Evolutionary conservation across 2,113 vertebrate species (phyloP), one percentile per base, ranked within the genome.

Genomic region (Thomomys bottae): DNA sequence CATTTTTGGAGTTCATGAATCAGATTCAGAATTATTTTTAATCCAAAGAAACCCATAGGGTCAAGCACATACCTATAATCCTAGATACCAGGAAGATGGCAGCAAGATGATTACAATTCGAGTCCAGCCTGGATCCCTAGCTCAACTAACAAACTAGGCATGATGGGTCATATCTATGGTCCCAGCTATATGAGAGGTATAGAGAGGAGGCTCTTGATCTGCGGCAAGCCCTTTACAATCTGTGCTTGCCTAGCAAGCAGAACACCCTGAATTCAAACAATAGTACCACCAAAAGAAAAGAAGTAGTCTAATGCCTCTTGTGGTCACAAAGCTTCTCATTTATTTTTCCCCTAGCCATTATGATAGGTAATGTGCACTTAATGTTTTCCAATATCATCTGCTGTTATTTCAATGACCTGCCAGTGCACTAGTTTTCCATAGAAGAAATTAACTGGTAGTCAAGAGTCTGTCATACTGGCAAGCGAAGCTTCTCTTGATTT

Each of bases 1-100:
- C 45, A 8, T 6, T 61, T 89, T 90, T 92, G 66, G 36, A n/a
- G 12, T 63, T 77, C 61, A 40, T 73, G n/a, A 89, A 77, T 88
- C 82, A 84, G 84, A 78, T 68, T 84, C 40, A 57, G 64, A 5
- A 70, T 72, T 40, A 66, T 89, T 92, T 79, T 38, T 28, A 86
- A 83, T 84, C 82, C 40, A 76, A 90, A 77, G 30, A 85, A 54
- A 15, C 49, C 49, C 49, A 18, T 54, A 54, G 49, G 45, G 49
- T 54, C 49, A 54, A 54, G 45, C 45, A 45, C 11, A 45, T 45
- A 45, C 6, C 45, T 45, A 45, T 45, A 45, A 54, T 54, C 49
- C 17, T 54, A 54, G 18, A 12, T 54, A 54, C 49, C 49, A 54
- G 49, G 12, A 54, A 49, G 45, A 12, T 49, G 14, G 14, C 45